phyloP scores from a whole-genome alignment of 2,113 vertebrate genomes.

The Pomatorhinus ruficollis region DNA sequence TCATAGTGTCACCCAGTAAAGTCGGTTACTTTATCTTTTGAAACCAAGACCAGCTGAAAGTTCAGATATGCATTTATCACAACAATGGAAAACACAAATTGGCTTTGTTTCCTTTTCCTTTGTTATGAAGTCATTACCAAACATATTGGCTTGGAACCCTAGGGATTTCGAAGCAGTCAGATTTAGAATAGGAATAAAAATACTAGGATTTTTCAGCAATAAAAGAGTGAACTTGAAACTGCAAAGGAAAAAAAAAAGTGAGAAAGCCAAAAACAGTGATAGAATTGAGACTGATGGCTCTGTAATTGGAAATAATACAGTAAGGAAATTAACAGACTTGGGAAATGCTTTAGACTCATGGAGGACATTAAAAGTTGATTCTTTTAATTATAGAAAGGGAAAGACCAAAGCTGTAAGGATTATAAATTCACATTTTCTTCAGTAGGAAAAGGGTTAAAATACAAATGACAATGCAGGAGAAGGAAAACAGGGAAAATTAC shows the following conservation, averaged over 20 bases:
- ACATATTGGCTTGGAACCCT: constrained; percentile 75
- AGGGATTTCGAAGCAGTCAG: constrained; percentile 73
- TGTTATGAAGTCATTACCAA: constrained; percentile 80
- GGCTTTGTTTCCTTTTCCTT: constrained; percentile 66
- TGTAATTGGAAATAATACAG: constrained; percentile 29
- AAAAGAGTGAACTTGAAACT: constrained; percentile 69
- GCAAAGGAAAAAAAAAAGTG: background rate
- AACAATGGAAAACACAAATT: constrained; percentile 71
- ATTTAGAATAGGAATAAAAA: constrained; percentile 76
- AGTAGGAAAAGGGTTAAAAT: background rate
- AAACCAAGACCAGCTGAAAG: constrained; percentile 64
- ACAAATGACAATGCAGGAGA: background rate
- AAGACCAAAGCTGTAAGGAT: background rate
- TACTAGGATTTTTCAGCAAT: constrained; percentile 74
- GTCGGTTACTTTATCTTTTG: constrained; percentile 14
- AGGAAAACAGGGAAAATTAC: background rate
- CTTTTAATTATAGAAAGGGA: background rate
- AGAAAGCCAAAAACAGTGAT: constrained; percentile 38
- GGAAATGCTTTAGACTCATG: background rate
- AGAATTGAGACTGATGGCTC: constrained; percentile 39
- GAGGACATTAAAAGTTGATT: background rate
- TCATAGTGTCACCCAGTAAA: background rate
- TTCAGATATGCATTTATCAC: constrained; percentile 73
- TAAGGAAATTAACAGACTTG: background rate
- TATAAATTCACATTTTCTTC: background rate